phyloP scores from a whole-genome alignment of 2,888 invertebrate genomes.

The Macrosiphum euphorbiae region DNA sequence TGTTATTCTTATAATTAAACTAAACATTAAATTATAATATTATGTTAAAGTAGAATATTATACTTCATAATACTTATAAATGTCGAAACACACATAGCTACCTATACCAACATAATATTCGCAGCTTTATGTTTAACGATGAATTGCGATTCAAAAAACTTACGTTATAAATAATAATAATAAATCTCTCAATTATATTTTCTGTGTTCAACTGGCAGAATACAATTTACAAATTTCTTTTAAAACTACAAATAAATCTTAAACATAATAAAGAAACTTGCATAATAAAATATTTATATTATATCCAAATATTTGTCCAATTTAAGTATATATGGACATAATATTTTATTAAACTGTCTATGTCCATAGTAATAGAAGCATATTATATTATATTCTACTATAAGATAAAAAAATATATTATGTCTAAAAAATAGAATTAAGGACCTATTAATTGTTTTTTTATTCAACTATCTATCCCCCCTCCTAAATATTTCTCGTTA shows the following conservation, averaged over 20 bases:
- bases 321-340: background rate
- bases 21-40: background rate
- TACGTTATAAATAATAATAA: background rate
- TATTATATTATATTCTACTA: background rate
- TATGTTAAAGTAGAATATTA: background rate
- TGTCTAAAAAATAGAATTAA: background rate
- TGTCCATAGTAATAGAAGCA: background rate
- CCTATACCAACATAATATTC: background rate
- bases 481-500: slow-evolving; percentile 17
- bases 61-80: background rate
- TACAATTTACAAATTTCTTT: background rate
- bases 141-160: background rate
- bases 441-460: background rate
- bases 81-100: background rate
- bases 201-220: background rate
- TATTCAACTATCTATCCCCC: background rate
- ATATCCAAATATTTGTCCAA: background rate
- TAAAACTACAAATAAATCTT: background rate
- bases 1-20: slow-evolving; percentile 32
- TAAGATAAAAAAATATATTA: background rate
- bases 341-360: background rate
- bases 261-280: background rate
- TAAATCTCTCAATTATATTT: background rate
- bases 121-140: background rate
- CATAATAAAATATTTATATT: background rate